Evolutionary conservation across 2,888 invertebrate species (phyloP).

Genomic region (Chrysopilus asiliformis): DNA sequence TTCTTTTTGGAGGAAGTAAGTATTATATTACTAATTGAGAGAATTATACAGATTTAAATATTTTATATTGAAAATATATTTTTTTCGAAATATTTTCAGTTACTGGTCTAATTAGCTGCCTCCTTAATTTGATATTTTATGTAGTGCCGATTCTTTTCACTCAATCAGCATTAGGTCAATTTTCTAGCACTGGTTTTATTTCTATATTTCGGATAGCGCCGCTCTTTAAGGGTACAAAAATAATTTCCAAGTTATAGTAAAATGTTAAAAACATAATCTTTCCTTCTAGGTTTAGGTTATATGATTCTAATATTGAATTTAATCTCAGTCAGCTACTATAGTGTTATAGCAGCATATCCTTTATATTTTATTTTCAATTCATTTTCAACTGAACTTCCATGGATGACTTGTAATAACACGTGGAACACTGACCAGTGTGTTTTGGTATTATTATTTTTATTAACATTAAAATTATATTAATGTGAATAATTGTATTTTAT

Average conservation of each 20-base stretch:
- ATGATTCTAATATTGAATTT: conserved; percentile 68
- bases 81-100: not conserved
- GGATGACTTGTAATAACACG: conserved; percentile 57
- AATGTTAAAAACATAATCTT: too few species aligned
- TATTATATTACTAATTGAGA: not conserved
- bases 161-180: conserved; percentile 77
- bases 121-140: not conserved
- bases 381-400: conserved; percentile 52
- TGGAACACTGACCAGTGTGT: conserved; percentile 70
- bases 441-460: too few species aligned
- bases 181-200: conserved; percentile 67
- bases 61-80: too few species aligned
- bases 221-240: conserved; percentile 64
- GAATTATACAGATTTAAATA: too few species aligned
- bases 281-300: conserved; percentile 64
- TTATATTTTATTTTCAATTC: conserved; percentile 65
- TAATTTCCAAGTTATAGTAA: not conserved
- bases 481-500: too few species aligned
- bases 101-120: too few species aligned
- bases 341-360: conserved; percentile 72
- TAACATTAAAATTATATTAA: too few species aligned
- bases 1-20: conserved; percentile 3
- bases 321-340: conserved; percentile 69
- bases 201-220: conserved; percentile 69
- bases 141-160: conserved; percentile 68